A percentile compares a stretch with the other conserved stretches of the same genome.
Conservation (phyloP, 2,113 vertebrate genomes). For the Melanerpes aurifrons region DNA sequence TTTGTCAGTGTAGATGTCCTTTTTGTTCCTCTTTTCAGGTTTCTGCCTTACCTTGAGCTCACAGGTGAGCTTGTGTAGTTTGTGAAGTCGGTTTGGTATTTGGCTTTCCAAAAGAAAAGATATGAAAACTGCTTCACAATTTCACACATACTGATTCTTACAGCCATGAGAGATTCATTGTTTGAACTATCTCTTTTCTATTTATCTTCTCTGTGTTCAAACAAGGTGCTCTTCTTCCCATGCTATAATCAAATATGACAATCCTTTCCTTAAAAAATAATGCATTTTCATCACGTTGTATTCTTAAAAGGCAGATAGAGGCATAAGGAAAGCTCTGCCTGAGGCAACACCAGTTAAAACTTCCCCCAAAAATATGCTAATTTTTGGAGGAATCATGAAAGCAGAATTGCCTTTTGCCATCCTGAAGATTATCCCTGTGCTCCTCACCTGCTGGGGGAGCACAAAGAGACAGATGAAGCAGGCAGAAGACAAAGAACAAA, state of each 20-base stretch:
- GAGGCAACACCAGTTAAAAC: neutral
- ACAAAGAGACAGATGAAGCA: neutral
- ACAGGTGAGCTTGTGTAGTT: neutral
- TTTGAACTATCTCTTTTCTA: neutral
- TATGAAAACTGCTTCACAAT: neutral
- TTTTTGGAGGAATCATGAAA: neutral
- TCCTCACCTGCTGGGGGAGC: rapidly evolving
- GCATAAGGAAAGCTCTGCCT: neutral
- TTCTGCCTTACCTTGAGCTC: neutral
- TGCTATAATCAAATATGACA: neutral
- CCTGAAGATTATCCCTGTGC: neutral
- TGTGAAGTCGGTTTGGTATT: neutral
- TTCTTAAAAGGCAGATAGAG: neutral
- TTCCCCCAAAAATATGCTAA: neutral
- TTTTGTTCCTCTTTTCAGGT: neutral
- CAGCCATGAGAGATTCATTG: neutral
- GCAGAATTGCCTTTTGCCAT: neutral
- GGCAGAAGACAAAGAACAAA: neutral
- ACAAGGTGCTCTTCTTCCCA: neutral
- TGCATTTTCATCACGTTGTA: neutral
- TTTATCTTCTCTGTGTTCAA: neutral
- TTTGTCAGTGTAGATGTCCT: neutral
- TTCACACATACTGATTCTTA: neutral
- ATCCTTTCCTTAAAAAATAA: neutral
- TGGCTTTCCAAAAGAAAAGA: neutral